phyloP scores from a whole-genome alignment of 92 coral and sea anemone genomes.

The Plumapathes pennacea region DNA sequence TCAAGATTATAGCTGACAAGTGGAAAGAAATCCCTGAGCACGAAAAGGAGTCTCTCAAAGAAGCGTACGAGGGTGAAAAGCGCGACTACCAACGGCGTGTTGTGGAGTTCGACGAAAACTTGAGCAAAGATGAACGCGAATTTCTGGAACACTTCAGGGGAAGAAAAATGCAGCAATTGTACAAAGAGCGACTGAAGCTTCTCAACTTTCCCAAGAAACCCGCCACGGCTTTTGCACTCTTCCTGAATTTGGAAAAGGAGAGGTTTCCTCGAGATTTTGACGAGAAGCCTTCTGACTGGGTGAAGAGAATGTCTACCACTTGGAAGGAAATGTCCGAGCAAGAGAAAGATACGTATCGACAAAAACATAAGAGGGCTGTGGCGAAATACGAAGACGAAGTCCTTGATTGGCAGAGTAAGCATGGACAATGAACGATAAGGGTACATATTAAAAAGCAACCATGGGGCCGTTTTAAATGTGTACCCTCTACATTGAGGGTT shows the following conservation, averaged over 20 bases:
- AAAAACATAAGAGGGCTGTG: conserved; percentile 30
- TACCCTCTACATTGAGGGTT: too few relatives aligned
- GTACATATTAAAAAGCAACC: too few relatives aligned
- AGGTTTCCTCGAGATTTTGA: conserved; percentile 5
- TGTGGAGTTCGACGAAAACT: conserved; percentile 25
- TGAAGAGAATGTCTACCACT: conserved; percentile 4
- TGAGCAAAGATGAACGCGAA: conserved; percentile 51
- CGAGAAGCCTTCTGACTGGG: background rate
- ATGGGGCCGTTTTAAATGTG: too few relatives aligned
- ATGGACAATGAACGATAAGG: too few relatives aligned
- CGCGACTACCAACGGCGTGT: conserved; percentile 52
- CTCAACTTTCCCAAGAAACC: conserved; percentile 66
- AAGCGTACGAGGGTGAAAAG: conserved; percentile 30
- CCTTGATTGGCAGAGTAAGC: conserved; percentile 60
- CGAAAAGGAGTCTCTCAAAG: conserved; percentile 32
- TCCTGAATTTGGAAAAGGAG: conserved; percentile 44
- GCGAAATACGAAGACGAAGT: conserved; percentile 65
- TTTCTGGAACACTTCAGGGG: conserved; percentile 30
- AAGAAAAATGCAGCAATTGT: conserved; percentile 43
- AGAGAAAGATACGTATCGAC: conserved; percentile 23
- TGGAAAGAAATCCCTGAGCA: conserved; percentile 37
- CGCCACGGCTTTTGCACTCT: conserved; percentile 37
- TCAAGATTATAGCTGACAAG: conserved; percentile 28
- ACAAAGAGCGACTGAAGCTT: conserved; percentile 45
- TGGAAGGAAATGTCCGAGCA: conserved; percentile 9